phyloP scores from a whole-genome alignment of 2,113 vertebrate genomes.

The Genyomyrus donnyi region DNA sequence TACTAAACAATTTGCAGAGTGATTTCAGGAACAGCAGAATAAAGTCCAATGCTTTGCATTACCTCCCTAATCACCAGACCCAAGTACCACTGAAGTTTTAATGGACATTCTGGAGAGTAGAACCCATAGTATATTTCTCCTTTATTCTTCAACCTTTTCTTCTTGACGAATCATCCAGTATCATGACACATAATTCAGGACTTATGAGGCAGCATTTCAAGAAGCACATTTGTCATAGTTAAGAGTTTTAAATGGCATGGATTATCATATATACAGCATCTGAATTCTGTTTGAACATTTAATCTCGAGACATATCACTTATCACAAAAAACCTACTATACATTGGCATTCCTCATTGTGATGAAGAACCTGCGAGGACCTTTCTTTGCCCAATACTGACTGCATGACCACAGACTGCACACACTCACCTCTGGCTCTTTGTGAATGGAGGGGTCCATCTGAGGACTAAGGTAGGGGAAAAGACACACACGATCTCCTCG shows the following conservation, averaged over 20 bases:
- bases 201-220: neutral
- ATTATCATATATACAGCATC: neutral
- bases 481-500: constrained; percentile 71
- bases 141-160: neutral
- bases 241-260: neutral
- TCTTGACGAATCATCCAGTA: neutral
- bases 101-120: neutral
- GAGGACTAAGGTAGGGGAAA: constrained; percentile 81
- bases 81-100: neutral
- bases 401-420: neutral
- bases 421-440: constrained; percentile 69
- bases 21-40: neutral
- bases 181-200: neutral
- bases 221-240: neutral
- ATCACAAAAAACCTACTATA: neutral
- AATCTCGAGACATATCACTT: neutral
- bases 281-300: neutral
- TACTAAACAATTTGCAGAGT: neutral
- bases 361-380: neutral
- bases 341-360: neutral
- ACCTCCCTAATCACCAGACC: neutral
- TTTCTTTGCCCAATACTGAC: neutral
- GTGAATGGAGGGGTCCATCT: constrained; percentile 77
- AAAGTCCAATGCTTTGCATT: neutral
- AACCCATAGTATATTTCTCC: neutral